Conservation (phyloP, 2,113 vertebrate species). For the Poeciliopsis occidentalis region DNA sequence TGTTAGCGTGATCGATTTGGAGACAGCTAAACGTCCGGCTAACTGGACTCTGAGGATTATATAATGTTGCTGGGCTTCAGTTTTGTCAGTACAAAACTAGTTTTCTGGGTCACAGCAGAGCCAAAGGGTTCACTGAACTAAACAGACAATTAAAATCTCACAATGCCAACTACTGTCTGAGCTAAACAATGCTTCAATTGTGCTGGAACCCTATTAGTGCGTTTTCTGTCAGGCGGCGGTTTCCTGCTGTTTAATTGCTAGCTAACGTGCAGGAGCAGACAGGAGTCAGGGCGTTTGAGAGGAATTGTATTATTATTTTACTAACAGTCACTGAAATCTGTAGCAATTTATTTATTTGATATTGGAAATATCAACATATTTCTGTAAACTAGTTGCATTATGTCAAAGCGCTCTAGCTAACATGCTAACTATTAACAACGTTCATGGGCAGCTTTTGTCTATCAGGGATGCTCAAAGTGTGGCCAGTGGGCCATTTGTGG, state of each 20-base stretch:
- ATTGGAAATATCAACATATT: too few relatives aligned
- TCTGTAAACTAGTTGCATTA: too few relatives aligned
- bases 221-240: neutral
- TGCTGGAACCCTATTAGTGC: neutral
- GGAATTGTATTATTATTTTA: neutral
- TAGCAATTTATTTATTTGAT: too few relatives aligned
- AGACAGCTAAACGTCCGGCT: neutral
- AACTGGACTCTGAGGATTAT: neutral
- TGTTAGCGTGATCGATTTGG: neutral
- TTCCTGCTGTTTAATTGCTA: neutral
- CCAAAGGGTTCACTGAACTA: neutral
- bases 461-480: too few relatives aligned
- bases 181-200: neutral
- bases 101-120: neutral
- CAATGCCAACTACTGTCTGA: neutral
- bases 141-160: constrained; percentile 1
- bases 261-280: neutral
- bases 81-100: neutral
- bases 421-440: too few relatives aligned
- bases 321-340: neutral
- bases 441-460: too few relatives aligned
- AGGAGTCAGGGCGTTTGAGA: neutral
- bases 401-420: too few relatives aligned
- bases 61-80: neutral
- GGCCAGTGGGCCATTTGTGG: too few relatives aligned